These are phyloP conservation scores for Paramormyrops hopkinsi DNA, from an alignment of 2,797 vertebrate genomes.

Conservation along the genomic window DNA sequence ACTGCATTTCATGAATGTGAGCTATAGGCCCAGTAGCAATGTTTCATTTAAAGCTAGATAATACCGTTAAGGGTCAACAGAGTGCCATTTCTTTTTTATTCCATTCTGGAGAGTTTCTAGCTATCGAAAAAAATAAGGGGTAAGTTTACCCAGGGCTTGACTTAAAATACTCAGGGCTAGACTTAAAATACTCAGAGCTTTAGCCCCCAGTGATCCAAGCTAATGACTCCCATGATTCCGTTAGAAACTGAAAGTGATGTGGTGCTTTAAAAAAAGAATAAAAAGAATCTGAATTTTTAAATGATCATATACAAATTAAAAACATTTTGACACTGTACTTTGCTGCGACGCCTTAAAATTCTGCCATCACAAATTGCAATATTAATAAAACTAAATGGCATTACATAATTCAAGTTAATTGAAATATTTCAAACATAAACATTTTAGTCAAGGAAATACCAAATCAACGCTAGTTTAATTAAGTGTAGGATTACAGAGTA, in stretches of 20 bases:
- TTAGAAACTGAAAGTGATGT: neutral
- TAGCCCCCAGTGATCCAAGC: neutral
- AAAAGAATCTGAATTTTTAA: neutral
- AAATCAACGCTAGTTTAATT: neutral
- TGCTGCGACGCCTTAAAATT: neutral
- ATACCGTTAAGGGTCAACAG: neutral
- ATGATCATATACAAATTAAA: neutral
- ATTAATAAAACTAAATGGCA: neutral
- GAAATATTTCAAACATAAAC: neutral
- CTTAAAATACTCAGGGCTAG: no score
- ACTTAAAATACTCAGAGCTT: neutral
- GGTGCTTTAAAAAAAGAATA: neutral
- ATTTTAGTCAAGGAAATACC: slow-evolving; percentile 9
- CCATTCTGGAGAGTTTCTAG: neutral
- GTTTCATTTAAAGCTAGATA: neutral
- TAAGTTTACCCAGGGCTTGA: neutral
- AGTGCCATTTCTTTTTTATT: neutral
- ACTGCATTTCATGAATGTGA: neutral
- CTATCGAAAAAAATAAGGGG: neutral
- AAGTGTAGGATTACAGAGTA: neutral
- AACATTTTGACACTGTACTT: neutral
- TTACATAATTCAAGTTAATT: neutral
- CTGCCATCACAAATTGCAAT: neutral
- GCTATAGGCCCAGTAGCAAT: neutral
- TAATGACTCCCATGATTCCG: neutral